These are phyloP conservation scores for Synodontis membranacea DNA, from an alignment of 2,113 vertebrate genomes.

Conservation along the genomic window DNA sequence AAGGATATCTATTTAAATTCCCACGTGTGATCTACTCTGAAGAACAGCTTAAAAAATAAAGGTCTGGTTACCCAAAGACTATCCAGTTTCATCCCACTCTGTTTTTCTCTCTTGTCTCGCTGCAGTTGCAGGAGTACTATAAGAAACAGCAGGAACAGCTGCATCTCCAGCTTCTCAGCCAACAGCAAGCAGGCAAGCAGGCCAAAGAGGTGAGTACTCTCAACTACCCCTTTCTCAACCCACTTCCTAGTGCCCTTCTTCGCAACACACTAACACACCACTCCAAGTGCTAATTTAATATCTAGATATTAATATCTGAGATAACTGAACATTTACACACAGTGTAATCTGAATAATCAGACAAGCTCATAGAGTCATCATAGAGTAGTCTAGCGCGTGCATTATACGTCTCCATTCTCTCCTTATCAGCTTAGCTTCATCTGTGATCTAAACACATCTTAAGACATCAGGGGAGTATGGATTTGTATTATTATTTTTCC, in stretches of 20 bases:
- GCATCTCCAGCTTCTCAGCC: constrained; percentile 94
- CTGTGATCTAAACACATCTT: constrained; percentile 50
- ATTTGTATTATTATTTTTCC: constrained; percentile 61
- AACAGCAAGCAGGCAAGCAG: constrained; percentile 84
- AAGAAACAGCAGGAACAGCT: constrained; percentile 99
- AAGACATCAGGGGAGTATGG: constrained; percentile 57
- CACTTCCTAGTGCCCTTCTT: constrained; percentile 21
- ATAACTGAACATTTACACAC: background rate
- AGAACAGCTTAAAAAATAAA: constrained; percentile 5
- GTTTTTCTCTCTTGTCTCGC: constrained; percentile 18
- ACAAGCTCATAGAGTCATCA: background rate
- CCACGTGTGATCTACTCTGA: background rate
- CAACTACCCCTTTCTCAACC: background rate
- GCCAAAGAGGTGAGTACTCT: constrained; percentile 91
- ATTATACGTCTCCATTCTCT: background rate
- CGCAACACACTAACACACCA: constrained; percentile 12
- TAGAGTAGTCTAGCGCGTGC: background rate
- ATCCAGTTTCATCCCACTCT: background rate
- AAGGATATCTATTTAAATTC: background rate
- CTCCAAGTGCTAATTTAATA: background rate
- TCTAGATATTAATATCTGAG: background rate
- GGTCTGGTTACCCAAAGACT: constrained; percentile 1
- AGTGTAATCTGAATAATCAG: background rate
- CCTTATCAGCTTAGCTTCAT: constrained; percentile 18
- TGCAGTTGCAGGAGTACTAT: constrained; percentile 96